phyloP scores from a whole-genome alignment of 2,888 invertebrate species.

The Cerastis leucographa region DNA sequence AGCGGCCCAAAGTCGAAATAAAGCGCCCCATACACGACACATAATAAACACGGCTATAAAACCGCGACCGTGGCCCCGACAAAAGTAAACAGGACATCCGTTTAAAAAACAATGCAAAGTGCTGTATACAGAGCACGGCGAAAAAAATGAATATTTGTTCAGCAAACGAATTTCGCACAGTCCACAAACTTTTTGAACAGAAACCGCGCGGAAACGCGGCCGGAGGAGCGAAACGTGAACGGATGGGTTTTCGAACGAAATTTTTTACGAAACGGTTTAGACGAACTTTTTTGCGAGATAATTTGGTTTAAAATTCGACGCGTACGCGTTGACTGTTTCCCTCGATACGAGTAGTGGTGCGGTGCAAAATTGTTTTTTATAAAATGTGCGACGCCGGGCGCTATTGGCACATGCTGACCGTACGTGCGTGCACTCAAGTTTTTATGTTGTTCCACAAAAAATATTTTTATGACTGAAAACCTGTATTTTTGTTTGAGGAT shows the following conservation, averaged over 20 bases:
- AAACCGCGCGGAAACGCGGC: constrained; percentile 74
- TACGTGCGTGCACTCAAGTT: constrained; percentile 45
- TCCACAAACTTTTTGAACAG: constrained; percentile 79
- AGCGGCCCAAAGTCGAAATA: constrained; percentile 66
- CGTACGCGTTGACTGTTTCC: constrained; percentile 60
- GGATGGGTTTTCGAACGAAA: constrained; percentile 73
- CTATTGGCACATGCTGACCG: constrained; percentile 41
- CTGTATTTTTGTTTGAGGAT: constrained; percentile 34
- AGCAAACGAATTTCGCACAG: constrained; percentile 80
- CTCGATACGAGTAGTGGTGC: constrained; percentile 54
- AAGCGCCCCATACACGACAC: constrained; percentile 68
- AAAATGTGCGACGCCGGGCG: constrained; percentile 33
- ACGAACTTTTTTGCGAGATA: constrained; percentile 67
- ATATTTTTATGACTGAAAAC: constrained; percentile 27
- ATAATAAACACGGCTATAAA: constrained; percentile 76
- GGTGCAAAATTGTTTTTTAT: constrained; percentile 53
- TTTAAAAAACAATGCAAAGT: constrained; percentile 82
- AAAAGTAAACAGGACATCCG: constrained; percentile 83
- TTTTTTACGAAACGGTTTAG: constrained; percentile 72
- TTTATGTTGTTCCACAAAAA: constrained; percentile 37
- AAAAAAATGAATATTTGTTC: constrained; percentile 81
- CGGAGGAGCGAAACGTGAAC: constrained; percentile 65
- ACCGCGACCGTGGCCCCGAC: constrained; percentile 73
- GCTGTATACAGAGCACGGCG: constrained; percentile 66
- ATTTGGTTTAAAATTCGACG: constrained; percentile 71